Percentiles rank a stretch among this genome's conserved stretches.
These are phyloP conservation scores for Cantharis nigra DNA, from an alignment of 2,888 invertebrate genomes.

Conservation along the genomic window DNA sequence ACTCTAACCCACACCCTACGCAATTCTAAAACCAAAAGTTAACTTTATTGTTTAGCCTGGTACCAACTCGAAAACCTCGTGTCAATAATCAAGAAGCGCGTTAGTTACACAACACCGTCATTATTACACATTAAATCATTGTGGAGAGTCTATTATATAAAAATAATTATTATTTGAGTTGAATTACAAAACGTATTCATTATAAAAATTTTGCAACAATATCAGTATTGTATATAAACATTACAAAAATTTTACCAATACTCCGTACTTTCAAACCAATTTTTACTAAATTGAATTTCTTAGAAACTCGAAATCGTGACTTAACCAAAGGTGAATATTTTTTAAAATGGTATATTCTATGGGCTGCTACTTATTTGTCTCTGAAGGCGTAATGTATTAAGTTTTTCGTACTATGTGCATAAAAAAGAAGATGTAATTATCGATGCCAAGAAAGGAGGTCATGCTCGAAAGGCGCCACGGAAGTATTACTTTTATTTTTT, in stretches of 20 bases:
- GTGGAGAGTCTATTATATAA: not conserved
- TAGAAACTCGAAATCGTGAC: not conserved
- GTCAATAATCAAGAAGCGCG: constrained; percentile 16
- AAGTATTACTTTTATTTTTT: constrained; percentile 32
- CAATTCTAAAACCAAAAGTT: not conserved
- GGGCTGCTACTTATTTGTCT: constrained; percentile 4
- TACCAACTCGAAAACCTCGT: constrained; percentile 5
- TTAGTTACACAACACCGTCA: not conserved
- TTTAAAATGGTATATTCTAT: constrained; percentile 3
- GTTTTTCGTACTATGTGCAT: constrained; percentile 7
- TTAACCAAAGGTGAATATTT: not conserved
- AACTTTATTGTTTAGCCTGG: constrained; percentile 4
- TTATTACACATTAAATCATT: not conserved
- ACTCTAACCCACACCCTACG: constrained; percentile 30
- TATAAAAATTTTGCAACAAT: not conserved
- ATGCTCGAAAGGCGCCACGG: constrained; percentile 35
- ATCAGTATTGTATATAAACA: not conserved
- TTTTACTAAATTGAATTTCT: not conserved
- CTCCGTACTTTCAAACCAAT: not conserved
- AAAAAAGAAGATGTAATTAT: constrained; percentile 30
- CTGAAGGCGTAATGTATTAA: constrained; percentile 3
- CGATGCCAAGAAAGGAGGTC: constrained; percentile 35
- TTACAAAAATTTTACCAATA: not conserved
- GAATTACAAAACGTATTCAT: not conserved
- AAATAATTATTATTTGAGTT: not conserved